A percentile compares a stretch with the other conserved stretches of the same genome.
phyloP scores from a whole-genome alignment of 2,888 invertebrate genomes.

The Dendrolimus houi region DNA sequence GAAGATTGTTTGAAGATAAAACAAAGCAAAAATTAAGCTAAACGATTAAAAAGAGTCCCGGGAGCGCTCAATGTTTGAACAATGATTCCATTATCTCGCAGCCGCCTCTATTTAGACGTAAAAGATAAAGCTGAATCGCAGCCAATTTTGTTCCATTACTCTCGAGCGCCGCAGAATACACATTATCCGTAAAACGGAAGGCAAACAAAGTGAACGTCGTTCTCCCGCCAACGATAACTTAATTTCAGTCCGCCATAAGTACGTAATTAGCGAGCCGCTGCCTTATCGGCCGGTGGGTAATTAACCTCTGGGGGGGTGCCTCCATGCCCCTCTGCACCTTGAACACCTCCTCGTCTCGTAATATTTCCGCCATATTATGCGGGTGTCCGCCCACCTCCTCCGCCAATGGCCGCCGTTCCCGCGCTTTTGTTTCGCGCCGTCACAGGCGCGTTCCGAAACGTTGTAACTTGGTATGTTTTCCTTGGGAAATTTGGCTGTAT shows the following conservation, averaged over 20 bases:
- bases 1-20: constrained; percentile 35
- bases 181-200: constrained; percentile 73
- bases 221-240: constrained; percentile 73
- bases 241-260: constrained; percentile 76
- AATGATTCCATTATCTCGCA: constrained; percentile 65
- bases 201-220: constrained; percentile 74
- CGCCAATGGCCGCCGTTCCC: constrained; percentile 67
- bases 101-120: constrained; percentile 45
- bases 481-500: constrained; percentile 70
- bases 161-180: constrained; percentile 59
- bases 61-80: constrained; percentile 49
- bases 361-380: constrained; percentile 76
- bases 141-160: constrained; percentile 73
- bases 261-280: constrained; percentile 76
- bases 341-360: constrained; percentile 66
- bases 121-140: constrained; percentile 67
- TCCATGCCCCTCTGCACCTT: constrained; percentile 48
- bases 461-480: constrained; percentile 63
- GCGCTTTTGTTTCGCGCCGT: constrained; percentile 73
- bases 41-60: constrained; percentile 65
- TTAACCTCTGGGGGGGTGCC: constrained; percentile 57
- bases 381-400: constrained; percentile 70
- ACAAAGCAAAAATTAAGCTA: constrained; percentile 56
- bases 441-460: constrained; percentile 63
- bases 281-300: constrained; percentile 75